phyloP scores from a whole-genome alignment of 1,140 invertebrate species.

The Saxidomus purpurata region DNA sequence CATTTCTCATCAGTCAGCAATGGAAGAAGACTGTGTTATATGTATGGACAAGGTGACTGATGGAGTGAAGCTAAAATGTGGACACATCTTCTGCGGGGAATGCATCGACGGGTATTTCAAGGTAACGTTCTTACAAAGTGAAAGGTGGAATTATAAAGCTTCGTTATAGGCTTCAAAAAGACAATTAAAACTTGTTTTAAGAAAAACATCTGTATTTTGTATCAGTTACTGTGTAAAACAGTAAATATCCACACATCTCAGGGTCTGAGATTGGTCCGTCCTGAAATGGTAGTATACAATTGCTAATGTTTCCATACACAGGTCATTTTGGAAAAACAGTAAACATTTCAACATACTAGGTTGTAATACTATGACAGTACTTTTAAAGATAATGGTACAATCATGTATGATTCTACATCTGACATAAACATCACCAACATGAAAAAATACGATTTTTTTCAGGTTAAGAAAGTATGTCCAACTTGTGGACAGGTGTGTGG shows the following conservation, averaged over 20 bases:
- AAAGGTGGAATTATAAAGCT: no score
- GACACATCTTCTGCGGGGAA: conserved; percentile 46
- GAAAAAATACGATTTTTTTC: neutral
- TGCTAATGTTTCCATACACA: neutral
- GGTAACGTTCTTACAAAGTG: neutral
- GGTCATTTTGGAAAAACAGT: no score
- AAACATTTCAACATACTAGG: no score
- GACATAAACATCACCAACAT: neutral
- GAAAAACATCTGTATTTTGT: no score
- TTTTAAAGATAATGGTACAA: neutral
- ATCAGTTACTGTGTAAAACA: neutral
- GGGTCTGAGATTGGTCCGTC: neutral
- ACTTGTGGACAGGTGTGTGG: conserved; percentile 47
- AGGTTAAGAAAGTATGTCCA: conserved; percentile 47
- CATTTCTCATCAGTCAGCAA: no score
- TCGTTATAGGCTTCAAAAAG: no score
- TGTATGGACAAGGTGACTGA: conserved; percentile 21
- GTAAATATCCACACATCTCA: neutral
- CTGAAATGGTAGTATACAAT: neutral
- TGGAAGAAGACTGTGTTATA: conserved; percentile 42
- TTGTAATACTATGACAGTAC: no score
- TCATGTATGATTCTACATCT: neutral
- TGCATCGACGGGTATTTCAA: conserved; percentile 32
- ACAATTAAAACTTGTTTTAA: no score
- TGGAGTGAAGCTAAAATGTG: conserved; percentile 40